phyloP scores from a whole-genome alignment of 2,888 invertebrate genomes.

The Synergus japonicus region DNA sequence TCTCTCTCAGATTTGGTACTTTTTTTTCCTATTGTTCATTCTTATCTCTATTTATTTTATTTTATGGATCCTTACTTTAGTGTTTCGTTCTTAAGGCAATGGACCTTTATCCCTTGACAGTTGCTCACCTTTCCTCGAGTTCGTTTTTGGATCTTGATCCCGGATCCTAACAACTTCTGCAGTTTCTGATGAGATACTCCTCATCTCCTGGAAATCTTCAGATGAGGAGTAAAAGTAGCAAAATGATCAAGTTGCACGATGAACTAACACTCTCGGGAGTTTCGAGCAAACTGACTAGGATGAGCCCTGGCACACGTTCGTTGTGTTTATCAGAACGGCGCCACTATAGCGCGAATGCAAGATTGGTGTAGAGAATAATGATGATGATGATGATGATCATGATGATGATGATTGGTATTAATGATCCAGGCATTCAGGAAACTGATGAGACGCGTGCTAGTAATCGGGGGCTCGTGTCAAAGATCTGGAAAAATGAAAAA shows the following conservation, averaged over 20 bases:
- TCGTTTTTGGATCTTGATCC: constrained; percentile 11
- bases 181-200: background rate
- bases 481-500: constrained; percentile 10
- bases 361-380: constrained; percentile 18
- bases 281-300: constrained; percentile 53
- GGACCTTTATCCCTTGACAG: constrained; percentile 4
- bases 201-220: constrained; percentile 12
- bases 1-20: constrained; percentile 11
- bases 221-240: background rate
- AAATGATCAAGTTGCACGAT: constrained; percentile 15
- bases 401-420: constrained; percentile 9
- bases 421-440: constrained; percentile 18
- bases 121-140: constrained; percentile 9
- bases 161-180: background rate
- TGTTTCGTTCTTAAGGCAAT: background rate
- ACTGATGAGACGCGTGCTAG: constrained; percentile 13
- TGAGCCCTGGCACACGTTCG: constrained; percentile 49
- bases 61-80: background rate
- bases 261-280: constrained; percentile 49
- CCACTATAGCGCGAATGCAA: constrained; percentile 45
- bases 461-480: constrained; percentile 13
- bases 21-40: background rate
- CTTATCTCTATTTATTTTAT: constrained; percentile 1
- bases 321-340: constrained; percentile 54
- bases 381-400: background rate